Base-by-base conservation (phyloP, 2,797 vertebrate species). In the Neosilurus hyrtlii region DNA sequence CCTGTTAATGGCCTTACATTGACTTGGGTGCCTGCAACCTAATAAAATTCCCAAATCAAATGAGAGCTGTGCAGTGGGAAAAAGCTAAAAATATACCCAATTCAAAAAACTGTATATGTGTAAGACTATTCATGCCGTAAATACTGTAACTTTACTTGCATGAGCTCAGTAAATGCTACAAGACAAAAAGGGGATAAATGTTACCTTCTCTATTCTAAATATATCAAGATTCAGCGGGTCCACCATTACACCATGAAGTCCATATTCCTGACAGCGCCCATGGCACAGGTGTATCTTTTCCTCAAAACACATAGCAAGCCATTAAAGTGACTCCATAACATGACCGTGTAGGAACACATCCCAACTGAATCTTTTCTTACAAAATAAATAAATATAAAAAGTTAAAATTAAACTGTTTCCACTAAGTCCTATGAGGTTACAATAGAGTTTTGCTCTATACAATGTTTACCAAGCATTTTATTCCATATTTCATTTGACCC, bases 261-360 rank as follows among this genome's bases (percentile, higher is more conserved):
- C 72, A 35, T n/a, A 15, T 71, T 71, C 68, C 43, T 12, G 51
- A 24, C n/a, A 71, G 12, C 2, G 16, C 72, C 54, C 10, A 6
- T 57, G 54, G 72, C 72, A 74, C 52, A 74, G 72, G 52, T 74
- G 72, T 56, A 74, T 20, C 16, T 26, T 35, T 56, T 56, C 16
- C 51, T 35, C 26, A 74, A 30, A 56, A 26, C 26, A 57, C 3
- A 57, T 0, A 57, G 26, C 26, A 57, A 20, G 16, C 72, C 30
- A 15, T 56, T 20, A 74, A 20, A 56, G 51, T 4, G 4, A 16
- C 52, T 73, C 30, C 18, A 73, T 1, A 56, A 73, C 24, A 73
- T 4, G 9, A 74, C 71, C 26, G 9, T 74, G 71, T 74, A 24
- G 52, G 71, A 57, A 74, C 26, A 57, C 52, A 74, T 56, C 71